Evolutionary conservation across 2,797 vertebrate genomes (phyloP).

Genomic region (Hapalemur alaotrensis): DNA sequence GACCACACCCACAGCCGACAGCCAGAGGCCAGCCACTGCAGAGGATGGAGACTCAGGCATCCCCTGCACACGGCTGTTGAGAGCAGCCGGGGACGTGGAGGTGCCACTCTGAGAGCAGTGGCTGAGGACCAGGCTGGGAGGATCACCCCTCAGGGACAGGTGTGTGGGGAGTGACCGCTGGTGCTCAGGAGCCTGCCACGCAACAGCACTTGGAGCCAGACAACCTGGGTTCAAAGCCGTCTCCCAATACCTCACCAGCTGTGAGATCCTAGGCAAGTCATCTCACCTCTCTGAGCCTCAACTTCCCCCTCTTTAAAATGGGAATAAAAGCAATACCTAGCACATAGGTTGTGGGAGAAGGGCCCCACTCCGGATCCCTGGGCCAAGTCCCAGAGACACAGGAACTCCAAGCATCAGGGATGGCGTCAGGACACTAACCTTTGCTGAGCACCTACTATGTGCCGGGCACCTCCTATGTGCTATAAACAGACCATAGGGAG

Average conservation of each 20-base stretch:
- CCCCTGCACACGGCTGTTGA: accelerated
- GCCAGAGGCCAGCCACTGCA: background rate
- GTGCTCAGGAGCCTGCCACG: background rate
- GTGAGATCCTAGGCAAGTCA: background rate
- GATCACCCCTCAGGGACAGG: background rate
- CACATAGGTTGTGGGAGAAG: background rate
- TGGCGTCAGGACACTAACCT: background rate
- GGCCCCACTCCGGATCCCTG: too few species aligned
- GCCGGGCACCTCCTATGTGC: accelerated
- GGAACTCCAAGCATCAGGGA: background rate
- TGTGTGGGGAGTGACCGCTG: accelerated
- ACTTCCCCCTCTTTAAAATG: background rate
- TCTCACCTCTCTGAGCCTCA: background rate
- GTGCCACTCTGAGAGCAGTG: background rate
- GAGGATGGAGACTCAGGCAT: background rate
- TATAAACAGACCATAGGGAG: accelerated
- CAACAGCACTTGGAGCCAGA: background rate
- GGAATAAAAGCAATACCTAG: background rate
- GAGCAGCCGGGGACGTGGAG: background rate
- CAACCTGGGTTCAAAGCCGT: background rate
- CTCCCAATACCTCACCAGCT: background rate
- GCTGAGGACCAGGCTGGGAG: background rate
- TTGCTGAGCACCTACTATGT: background rate
- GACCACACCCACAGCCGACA: background rate
- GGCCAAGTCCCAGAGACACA: background rate